Percentiles rank a stretch among this genome's conserved stretches.
phyloP scores from a whole-genome alignment of 1,140 invertebrate species.

The Magallana ariakensis region DNA sequence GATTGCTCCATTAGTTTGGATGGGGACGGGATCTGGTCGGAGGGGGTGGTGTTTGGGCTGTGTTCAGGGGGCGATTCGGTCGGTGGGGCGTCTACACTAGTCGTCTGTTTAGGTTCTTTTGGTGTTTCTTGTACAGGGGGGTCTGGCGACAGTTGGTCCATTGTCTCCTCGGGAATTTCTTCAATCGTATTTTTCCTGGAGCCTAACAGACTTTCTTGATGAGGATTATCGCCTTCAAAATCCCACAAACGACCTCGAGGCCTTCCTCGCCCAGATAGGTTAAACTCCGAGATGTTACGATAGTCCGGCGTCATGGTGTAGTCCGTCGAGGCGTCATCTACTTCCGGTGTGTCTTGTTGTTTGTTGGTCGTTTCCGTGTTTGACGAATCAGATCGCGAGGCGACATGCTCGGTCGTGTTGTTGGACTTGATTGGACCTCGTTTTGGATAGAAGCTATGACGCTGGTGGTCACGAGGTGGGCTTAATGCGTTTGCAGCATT shows the following conservation, averaged over 20 bases:
- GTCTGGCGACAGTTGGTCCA: not conserved
- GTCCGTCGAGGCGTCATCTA: not conserved
- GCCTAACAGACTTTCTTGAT: not conserved
- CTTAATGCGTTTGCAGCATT: conserved; percentile 4
- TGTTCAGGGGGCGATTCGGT: not conserved
- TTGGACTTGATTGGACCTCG: not conserved
- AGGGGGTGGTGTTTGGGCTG: not conserved
- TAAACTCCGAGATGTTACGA: conserved; percentile 32
- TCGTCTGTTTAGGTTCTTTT: not conserved
- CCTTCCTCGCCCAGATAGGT: not conserved
- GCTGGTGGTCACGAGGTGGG: not conserved
- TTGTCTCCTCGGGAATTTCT: conserved; percentile 22
- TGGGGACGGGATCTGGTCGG: not conserved
- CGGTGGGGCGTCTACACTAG: not conserved
- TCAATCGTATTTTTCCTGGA: conserved; percentile 19
- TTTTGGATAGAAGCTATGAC: conserved; percentile 27
- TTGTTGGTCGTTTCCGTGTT: not conserved
- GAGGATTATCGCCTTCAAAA: not conserved
- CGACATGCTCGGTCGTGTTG: not conserved
- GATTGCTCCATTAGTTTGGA: not conserved
- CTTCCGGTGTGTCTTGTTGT: not conserved
- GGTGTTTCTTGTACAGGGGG: not conserved
- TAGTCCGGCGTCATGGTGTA: conserved; percentile 28
- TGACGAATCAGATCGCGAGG: not conserved
- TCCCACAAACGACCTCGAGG: not conserved